phyloP scores from a whole-genome alignment of 92 coral and sea anemone species.

The Umimayanthus kanabou region DNA sequence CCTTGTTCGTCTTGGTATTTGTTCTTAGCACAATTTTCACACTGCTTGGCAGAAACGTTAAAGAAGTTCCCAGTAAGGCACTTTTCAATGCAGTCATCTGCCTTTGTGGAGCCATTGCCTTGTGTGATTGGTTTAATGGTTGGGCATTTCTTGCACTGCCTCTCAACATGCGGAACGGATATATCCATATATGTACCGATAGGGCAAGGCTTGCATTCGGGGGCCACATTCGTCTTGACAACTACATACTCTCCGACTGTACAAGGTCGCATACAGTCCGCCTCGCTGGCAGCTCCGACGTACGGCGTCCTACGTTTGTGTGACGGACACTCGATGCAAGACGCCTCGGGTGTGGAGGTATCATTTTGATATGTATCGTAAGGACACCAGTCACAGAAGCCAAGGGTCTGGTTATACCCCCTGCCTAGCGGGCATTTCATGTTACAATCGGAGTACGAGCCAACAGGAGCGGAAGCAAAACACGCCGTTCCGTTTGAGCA shows the following conservation, averaged over 20 bases:
- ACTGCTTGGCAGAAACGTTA: constrained; percentile 21
- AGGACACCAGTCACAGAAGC: constrained; percentile 45
- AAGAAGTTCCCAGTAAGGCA: constrained; percentile 6
- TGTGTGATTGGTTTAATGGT: constrained; percentile 25
- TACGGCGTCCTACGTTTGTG: constrained; percentile 17
- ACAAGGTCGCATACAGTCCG: constrained; percentile 29
- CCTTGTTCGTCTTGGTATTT: constrained; percentile 28
- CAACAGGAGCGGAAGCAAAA: constrained; percentile 9
- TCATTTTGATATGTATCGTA: constrained; percentile 29
- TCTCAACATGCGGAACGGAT: constrained; percentile 5
- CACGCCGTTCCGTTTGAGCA: constrained; percentile 6
- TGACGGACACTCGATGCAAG: constrained; percentile 15
- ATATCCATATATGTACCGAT: constrained; percentile 27
- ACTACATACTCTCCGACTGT: constrained; percentile 25
- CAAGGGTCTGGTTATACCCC: constrained; percentile 27
- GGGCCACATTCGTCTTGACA: background rate
- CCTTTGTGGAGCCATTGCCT: constrained; percentile 25
- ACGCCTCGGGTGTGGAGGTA: background rate
- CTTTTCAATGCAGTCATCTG: constrained; percentile 32
- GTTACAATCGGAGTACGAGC: constrained; percentile 20
- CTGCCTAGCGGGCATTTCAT: constrained; percentile 41
- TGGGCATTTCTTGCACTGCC: constrained; percentile 23
- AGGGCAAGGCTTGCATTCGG: constrained; percentile 31
- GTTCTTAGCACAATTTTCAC: constrained; percentile 27
- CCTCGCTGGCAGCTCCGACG: constrained; percentile 28